phyloP scores from a whole-genome alignment of 2,797 vertebrate species.

The Erpetoichthys calabaricus region DNA sequence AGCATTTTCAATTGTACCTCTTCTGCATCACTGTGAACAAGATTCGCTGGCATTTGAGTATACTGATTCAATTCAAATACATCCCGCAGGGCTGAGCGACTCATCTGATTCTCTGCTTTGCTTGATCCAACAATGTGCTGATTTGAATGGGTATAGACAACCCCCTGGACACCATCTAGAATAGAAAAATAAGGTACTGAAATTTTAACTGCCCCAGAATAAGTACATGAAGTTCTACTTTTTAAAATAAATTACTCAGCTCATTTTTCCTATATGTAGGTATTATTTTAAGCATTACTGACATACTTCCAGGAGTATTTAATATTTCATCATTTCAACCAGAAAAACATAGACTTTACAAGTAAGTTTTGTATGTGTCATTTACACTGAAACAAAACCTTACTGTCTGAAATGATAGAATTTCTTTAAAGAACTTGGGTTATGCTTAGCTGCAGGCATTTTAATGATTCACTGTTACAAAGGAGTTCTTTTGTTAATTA shows the following conservation, averaged over 20 bases:
- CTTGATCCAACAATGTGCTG: slow-evolving; percentile 84
- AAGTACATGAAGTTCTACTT: slow-evolving; percentile 11
- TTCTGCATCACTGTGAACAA: slow-evolving; percentile 21
- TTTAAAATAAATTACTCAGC: slow-evolving; percentile 9
- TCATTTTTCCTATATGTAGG: slow-evolving; percentile 15
- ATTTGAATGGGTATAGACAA: slow-evolving; percentile 81
- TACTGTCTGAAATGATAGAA: too few species aligned
- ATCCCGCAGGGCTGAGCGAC: slow-evolving; percentile 65
- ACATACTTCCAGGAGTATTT: too few species aligned
- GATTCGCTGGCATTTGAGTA: slow-evolving; percentile 83
- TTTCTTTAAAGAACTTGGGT: too few species aligned
- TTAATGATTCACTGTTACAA: too few species aligned
- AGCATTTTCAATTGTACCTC: too few species aligned
- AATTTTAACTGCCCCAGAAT: slow-evolving; percentile 4
- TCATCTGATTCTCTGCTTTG: slow-evolving; percentile 79
- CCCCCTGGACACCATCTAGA: slow-evolving; percentile 65
- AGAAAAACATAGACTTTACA: too few species aligned
- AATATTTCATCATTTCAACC: too few species aligned
- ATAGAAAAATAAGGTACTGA: slow-evolving; percentile 3
- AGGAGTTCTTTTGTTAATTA: too few species aligned
- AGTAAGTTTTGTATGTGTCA: too few species aligned
- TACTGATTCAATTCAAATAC: slow-evolving; percentile 75
- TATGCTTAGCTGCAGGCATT: too few species aligned
- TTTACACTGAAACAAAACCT: too few species aligned
- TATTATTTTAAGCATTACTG: slow-evolving; percentile 14